phyloP scores from a whole-genome alignment of 2,888 invertebrate species.

The Apoda limacodes region DNA sequence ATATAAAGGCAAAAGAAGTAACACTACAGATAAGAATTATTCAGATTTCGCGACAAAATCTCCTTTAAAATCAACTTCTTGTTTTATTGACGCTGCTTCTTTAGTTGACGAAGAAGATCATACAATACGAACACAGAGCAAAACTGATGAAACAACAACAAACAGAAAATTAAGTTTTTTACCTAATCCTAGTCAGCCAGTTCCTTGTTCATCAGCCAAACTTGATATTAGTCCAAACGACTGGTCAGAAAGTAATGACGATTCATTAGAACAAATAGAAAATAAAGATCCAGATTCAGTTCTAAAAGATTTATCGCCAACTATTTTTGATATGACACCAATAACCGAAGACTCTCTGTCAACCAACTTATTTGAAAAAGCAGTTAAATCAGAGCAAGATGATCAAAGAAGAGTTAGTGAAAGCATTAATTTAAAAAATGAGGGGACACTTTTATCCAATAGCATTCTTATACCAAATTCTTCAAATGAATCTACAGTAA shows the following conservation, averaged over 20 bases:
- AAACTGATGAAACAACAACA: conserved; percentile 13
- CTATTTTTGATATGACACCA: conserved; percentile 50
- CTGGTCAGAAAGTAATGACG: conserved; percentile 49
- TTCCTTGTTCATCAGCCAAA: conserved; percentile 39
- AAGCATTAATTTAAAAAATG: no score
- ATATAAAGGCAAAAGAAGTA: conserved; percentile 23
- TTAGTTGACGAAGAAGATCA: conserved; percentile 77
- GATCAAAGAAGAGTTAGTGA: conserved; percentile 8
- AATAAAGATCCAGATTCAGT: conserved; percentile 40
- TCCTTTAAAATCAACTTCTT: conserved; percentile 51
- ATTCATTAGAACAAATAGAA: conserved; percentile 47
- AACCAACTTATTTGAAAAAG: conserved; percentile 29
- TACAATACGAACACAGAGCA: conserved; percentile 22
- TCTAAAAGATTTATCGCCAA: conserved; percentile 45
- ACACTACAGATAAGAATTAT: conserved; percentile 25
- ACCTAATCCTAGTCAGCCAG: conserved; percentile 34
- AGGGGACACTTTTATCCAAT: not conserved
- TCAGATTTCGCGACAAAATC: conserved; percentile 41
- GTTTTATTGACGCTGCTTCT: conserved; percentile 83
- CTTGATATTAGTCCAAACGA: conserved; percentile 40
- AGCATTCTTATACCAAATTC: no score
- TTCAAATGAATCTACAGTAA: no score
- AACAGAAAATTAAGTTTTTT: conserved; percentile 22
- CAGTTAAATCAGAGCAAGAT: conserved; percentile 5
- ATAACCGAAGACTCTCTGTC: conserved; percentile 42